These are phyloP conservation scores for Pristionchus pacificus DNA, from an alignment of 1,140 invertebrate genomes.

Conservation along the genomic window DNA sequence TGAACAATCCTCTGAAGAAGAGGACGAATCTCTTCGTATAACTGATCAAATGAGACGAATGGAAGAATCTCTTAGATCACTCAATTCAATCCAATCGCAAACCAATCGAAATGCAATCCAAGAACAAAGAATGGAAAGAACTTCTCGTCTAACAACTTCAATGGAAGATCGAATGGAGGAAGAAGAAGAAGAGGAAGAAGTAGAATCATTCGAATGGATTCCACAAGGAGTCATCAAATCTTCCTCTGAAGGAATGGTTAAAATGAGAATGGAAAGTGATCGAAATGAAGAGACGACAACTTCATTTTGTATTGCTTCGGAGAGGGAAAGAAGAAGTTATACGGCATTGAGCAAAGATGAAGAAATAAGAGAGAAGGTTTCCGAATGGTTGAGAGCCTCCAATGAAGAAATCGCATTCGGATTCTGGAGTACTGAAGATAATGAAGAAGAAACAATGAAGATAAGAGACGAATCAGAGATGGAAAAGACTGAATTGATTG, in stretches of 20 bases:
- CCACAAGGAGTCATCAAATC: background rate
- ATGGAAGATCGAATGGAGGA: background rate
- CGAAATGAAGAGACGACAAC: background rate
- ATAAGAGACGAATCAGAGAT: too few relatives aligned
- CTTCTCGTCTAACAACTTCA: too few relatives aligned
- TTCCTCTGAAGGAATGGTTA: background rate
- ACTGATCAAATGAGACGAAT: too few relatives aligned
- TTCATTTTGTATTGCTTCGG: background rate
- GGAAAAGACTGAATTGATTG: too few relatives aligned
- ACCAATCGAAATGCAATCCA: too few relatives aligned
- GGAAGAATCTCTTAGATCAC: too few relatives aligned
- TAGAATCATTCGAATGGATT: background rate
- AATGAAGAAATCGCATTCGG: slow-evolving; percentile 11
- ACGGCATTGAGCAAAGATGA: background rate
- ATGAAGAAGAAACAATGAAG: slow-evolving; percentile 7
- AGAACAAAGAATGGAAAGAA: too few relatives aligned
- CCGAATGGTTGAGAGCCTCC: background rate
- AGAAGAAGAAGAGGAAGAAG: background rate
- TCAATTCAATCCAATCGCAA: too few relatives aligned
- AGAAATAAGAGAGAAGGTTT: background rate
- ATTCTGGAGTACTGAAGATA: slow-evolving; percentile 10
- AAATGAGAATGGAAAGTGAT: background rate
- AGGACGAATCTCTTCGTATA: too few relatives aligned
- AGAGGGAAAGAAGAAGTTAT: background rate
- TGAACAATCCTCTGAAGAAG: too few relatives aligned